Evolutionary conservation across 2,797 vertebrate genomes (phyloP).

Genomic region (Adrianichthys oophorus): DNA sequence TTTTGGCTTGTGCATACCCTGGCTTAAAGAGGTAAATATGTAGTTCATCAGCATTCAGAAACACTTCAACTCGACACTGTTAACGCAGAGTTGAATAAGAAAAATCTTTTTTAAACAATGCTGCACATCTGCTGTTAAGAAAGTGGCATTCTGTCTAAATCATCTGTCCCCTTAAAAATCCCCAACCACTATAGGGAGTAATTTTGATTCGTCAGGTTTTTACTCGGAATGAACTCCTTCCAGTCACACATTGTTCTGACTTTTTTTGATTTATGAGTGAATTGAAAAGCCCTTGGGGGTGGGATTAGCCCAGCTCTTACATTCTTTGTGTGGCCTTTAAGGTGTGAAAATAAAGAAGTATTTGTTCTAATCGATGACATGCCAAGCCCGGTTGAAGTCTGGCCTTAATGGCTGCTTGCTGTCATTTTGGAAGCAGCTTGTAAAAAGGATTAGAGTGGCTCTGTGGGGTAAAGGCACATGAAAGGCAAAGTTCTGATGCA

Average conservation of each 20-base stretch:
- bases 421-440: conserved; percentile 70
- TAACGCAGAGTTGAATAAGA: not conserved
- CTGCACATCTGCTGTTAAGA: conserved; percentile 25
- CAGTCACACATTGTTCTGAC: conserved; percentile 35
- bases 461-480: conserved; percentile 52
- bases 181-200: conserved; percentile 16
- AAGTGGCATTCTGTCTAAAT: conserved; percentile 16
- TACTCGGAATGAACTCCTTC: conserved; percentile 26
- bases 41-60: conserved; percentile 55
- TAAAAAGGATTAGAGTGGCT: conserved; percentile 73
- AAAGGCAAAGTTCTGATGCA: conserved; percentile 71
- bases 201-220: conserved; percentile 18
- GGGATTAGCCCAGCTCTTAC: conserved; percentile 32
- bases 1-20: conserved; percentile 61
- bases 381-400: conserved; percentile 58
- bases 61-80: conserved; percentile 46
- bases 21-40: conserved; percentile 59
- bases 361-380: conserved; percentile 74
- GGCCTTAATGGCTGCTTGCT: conserved; percentile 70
- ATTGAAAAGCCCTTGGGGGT: conserved; percentile 62
- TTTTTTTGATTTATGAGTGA: conserved; percentile 55
- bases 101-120: not conserved
- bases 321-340: conserved; percentile 66
- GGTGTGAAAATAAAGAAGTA: conserved; percentile 64
- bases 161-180: conserved; percentile 7